Percentiles rank a stretch among this genome's conserved stretches.
These are phyloP conservation scores for Tetragnatha versicolor DNA, from an alignment of 1,140 invertebrate genomes.

Conservation along the genomic window DNA sequence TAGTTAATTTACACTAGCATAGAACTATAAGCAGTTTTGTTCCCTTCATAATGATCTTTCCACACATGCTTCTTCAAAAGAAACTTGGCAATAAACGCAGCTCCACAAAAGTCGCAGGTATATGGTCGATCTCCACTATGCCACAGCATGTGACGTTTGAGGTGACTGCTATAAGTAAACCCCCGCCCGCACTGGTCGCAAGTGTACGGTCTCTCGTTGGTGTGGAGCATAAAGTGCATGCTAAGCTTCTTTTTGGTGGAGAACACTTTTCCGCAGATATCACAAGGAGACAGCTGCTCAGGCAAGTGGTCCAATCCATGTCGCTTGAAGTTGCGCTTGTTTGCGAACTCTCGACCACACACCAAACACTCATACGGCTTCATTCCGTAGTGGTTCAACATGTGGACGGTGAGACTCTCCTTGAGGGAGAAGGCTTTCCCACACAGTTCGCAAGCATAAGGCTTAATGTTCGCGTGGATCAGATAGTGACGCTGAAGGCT, in stretches of 20 bases:
- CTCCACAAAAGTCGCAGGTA: slow-evolving; percentile 62
- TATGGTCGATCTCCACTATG: slow-evolving; percentile 65
- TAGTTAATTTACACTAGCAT: not conserved
- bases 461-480: not conserved
- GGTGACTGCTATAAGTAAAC: slow-evolving; percentile 65
- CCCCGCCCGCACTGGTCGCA: slow-evolving; percentile 68
- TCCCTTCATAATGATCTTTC: not conserved
- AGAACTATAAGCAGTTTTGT: not conserved
- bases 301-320: not conserved
- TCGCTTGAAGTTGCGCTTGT: slow-evolving; percentile 1
- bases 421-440: not conserved
- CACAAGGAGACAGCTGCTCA: not conserved
- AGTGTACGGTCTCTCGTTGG: slow-evolving; percentile 65
- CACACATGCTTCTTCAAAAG: not conserved
- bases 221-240: slow-evolving; percentile 2
- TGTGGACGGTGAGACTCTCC: not conserved
- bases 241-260: not conserved
- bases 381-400: not conserved
- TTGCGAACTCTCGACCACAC: not conserved
- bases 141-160: slow-evolving; percentile 64
- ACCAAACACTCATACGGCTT: not conserved
- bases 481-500: not conserved
- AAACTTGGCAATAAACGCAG: not conserved
- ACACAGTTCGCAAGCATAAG: not conserved
- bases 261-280: not conserved